A percentile compares a stretch with the other conserved stretches of the same genome.
These are phyloP conservation scores for Thunnus albacares DNA, from an alignment of 2,797 vertebrate genomes.

Conservation along the genomic window DNA sequence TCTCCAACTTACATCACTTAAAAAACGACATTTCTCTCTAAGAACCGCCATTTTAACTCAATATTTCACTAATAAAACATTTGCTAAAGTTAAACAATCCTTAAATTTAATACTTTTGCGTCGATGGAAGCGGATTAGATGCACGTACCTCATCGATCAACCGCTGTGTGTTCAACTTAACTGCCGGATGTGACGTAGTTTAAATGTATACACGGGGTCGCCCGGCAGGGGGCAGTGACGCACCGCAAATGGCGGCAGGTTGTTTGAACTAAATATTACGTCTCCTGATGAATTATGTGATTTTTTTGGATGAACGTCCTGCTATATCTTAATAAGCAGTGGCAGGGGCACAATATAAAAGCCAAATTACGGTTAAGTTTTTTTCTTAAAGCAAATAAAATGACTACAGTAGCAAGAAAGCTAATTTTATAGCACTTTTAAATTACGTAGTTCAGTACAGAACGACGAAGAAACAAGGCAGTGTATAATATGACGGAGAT, in stretches of 20 bases:
- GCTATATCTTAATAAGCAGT: background rate
- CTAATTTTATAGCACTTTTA: background rate
- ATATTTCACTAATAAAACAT: rapidly evolving
- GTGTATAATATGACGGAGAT: background rate
- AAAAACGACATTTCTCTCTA: background rate
- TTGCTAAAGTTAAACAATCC: background rate
- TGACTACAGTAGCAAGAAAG: background rate
- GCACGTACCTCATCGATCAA: rapidly evolving
- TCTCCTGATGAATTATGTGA: background rate
- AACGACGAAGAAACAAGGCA: background rate
- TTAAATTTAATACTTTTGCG: background rate
- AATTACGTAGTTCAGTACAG: background rate
- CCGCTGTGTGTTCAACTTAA: rapidly evolving
- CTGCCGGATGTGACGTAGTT: too few relatives aligned
- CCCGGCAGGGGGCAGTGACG: conserved; percentile 53
- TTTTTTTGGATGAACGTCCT: background rate
- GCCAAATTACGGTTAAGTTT: rapidly evolving
- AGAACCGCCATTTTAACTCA: background rate
- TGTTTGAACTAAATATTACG: background rate
- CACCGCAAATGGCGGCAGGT: background rate
- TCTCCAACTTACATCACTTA: rapidly evolving
- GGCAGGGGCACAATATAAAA: background rate
- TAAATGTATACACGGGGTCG: rapidly evolving
- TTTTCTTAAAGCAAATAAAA: background rate
- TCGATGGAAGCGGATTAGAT: conserved; percentile 49